Evolutionary conservation across 2,113 vertebrate genomes (phyloP).

Genomic region (Rafetus swinhoei): DNA sequence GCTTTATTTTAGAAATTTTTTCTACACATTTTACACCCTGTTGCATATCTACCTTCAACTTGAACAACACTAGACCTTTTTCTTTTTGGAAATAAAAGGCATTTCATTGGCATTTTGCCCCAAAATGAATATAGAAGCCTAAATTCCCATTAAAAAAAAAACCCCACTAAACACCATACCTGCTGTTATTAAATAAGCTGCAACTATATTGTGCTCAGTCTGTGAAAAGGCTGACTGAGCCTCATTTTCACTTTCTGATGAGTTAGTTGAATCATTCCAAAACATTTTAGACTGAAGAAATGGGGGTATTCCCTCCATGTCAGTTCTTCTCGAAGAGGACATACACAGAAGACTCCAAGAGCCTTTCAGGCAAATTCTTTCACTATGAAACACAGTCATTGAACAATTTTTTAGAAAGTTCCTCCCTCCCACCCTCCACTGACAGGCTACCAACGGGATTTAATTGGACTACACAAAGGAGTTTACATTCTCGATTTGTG

Average conservation of each 20-base stretch:
- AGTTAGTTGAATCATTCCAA: conserved; percentile 71
- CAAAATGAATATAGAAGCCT: conserved; percentile 6
- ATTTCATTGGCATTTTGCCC: not conserved
- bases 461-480: conserved; percentile 71
- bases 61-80: not conserved
- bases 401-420: conserved; percentile 41
- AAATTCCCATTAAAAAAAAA: not conserved
- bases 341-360: conserved; percentile 22
- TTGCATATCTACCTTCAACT: not conserved
- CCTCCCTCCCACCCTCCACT: not conserved
- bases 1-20: conserved; percentile 17
- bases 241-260: conserved; percentile 66
- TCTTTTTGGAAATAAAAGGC: conserved; percentile 3
- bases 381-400: conserved; percentile 59
- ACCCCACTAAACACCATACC: conserved; percentile 78
- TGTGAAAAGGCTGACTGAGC: conserved; percentile 84
- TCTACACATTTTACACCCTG: not conserved
- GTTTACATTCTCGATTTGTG: conserved; percentile 67
- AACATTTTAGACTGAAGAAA: conserved; percentile 61
- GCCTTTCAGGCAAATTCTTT: conserved; percentile 54
- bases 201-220: conserved; percentile 93
- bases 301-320: conserved; percentile 11
- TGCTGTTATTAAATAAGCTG: conserved; percentile 93
- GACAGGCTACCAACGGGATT: conserved; percentile 53
- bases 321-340: conserved; percentile 30